These are phyloP conservation scores for Neogobius melanostomus DNA, from an alignment of 2,113 vertebrate genomes.

Conservation along the genomic window DNA sequence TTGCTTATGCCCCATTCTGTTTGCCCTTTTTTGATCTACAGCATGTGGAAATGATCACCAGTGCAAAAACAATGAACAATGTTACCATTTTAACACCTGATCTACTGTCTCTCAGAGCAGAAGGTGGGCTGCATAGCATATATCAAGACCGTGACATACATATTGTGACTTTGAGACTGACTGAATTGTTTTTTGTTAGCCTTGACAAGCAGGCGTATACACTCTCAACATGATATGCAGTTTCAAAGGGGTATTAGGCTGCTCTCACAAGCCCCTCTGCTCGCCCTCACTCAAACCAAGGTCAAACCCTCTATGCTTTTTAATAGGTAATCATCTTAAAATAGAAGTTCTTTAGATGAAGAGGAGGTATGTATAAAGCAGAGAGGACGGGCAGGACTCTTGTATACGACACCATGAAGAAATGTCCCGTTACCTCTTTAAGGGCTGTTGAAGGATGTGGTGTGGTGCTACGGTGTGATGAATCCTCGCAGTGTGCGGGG, in stretches of 20 bases:
- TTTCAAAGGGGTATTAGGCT: slow-evolving; percentile 28
- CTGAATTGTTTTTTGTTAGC: slow-evolving; percentile 54
- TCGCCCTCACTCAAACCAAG: slow-evolving; percentile 35
- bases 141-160: slow-evolving; percentile 55
- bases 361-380: slow-evolving; percentile 45
- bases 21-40: slow-evolving; percentile 41
- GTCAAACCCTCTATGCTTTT: slow-evolving; percentile 29
- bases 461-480: slow-evolving; percentile 55
- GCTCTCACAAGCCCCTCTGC: slow-evolving; percentile 11
- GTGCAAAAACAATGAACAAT: neutral
- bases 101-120: slow-evolving; percentile 48
- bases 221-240: slow-evolving; percentile 41
- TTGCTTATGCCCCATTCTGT: slow-evolving; percentile 4
- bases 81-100: slow-evolving; percentile 56
- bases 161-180: slow-evolving; percentile 58
- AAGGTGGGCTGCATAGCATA: slow-evolving; percentile 44
- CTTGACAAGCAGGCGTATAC: slow-evolving; percentile 29
- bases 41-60: slow-evolving; percentile 1
- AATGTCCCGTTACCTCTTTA: slow-evolving; percentile 62
- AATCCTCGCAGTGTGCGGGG: slow-evolving; percentile 48
- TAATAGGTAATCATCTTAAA: slow-evolving; percentile 44
- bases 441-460: slow-evolving; percentile 65
- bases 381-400: slow-evolving; percentile 15
- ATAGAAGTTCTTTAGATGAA: slow-evolving; percentile 53
- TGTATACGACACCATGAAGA: slow-evolving; percentile 49